A percentile compares a stretch with the other conserved stretches of the same genome.
Evolutionary conservation across 1,140 invertebrate genomes (phyloP).

Genomic region (Dendroctonus ponderosae): DNA sequence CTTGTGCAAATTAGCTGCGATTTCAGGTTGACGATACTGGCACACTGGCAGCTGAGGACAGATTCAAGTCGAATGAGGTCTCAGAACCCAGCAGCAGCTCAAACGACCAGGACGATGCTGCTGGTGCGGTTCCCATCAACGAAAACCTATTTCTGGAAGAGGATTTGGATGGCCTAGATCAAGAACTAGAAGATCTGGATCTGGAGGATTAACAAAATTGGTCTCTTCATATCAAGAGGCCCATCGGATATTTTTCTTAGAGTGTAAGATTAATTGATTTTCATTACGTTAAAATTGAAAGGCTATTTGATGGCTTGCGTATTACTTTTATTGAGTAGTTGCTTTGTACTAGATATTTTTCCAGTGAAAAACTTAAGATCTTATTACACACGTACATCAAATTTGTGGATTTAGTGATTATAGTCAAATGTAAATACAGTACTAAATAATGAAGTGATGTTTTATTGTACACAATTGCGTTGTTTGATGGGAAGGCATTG

Average conservation of each 20-base stretch:
- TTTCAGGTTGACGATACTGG: slow-evolving; percentile 59
- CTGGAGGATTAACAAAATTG: slow-evolving; percentile 57
- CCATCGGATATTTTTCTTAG: slow-evolving; percentile 29
- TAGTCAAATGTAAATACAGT: too few species aligned
- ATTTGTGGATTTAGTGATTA: too few species aligned
- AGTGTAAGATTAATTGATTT: slow-evolving; percentile 3
- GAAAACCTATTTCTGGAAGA: slow-evolving; percentile 93
- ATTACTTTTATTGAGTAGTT: too few species aligned
- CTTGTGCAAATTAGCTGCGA: slow-evolving; percentile 7
- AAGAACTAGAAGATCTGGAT: slow-evolving; percentile 76
- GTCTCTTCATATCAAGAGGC: slow-evolving; percentile 3
- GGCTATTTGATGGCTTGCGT: too few species aligned
- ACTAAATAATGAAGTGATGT: too few species aligned
- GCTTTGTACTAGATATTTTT: too few species aligned
- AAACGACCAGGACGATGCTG: slow-evolving; percentile 40
- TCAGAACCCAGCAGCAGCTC: slow-evolving; percentile 41
- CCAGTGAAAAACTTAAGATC: too few species aligned
- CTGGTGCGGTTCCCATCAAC: slow-evolving; percentile 78
- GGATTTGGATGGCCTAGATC: slow-evolving; percentile 78
- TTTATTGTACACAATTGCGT: too few species aligned
- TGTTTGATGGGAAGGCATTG: too few species aligned
- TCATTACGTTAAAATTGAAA: too few species aligned
- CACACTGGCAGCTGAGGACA: slow-evolving; percentile 57
- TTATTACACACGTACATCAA: too few species aligned
- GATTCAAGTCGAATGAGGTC: slow-evolving; percentile 43